Percentiles rank a stretch among this genome's conserved stretches.
Evolutionary conservation across 2,797 vertebrate genomes (phyloP).

Genomic region (Nannoperca obscura): DNA sequence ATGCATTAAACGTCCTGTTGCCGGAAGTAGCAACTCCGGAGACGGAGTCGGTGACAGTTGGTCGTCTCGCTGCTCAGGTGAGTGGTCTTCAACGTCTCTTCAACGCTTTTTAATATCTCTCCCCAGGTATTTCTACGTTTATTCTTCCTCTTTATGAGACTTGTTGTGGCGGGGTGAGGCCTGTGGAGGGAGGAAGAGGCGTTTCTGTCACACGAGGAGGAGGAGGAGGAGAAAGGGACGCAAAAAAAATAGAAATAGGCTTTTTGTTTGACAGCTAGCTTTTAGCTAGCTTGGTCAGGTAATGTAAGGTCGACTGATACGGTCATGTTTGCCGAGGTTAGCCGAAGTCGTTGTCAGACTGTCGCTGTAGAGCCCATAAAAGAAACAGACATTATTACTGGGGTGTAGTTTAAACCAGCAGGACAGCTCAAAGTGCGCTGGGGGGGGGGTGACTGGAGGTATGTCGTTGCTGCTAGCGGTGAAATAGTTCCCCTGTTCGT

Average conservation of each 20-base stretch:
- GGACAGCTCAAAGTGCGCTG: conserved; percentile 56
- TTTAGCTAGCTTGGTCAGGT: conserved; percentile 63
- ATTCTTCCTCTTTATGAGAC: fast-evolving
- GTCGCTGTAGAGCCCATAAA: not conserved
- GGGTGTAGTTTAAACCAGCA: conserved; percentile 32
- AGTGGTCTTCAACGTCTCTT: conserved; percentile 25
- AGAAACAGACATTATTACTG: conserved; percentile 22
- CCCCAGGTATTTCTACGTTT: not conserved
- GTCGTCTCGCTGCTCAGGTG: conserved; percentile 61
- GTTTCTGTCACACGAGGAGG: conserved; percentile 72
- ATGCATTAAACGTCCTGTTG: fast-evolving
- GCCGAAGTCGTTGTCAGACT: not conserved
- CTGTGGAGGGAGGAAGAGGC: conserved; percentile 23
- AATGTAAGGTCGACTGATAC: conserved; percentile 40
- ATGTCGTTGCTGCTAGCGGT: not conserved
- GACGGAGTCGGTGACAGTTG: conserved; percentile 68
- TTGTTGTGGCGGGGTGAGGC: not conserved
- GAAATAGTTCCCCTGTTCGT: conserved; percentile 8
- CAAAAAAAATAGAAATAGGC: conserved; percentile 48
- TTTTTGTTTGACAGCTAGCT: conserved; percentile 77
- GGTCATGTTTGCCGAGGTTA: not conserved
- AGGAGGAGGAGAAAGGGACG: conserved; percentile 35
- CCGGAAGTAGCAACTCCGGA: conserved; percentile 57
- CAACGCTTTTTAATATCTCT: not conserved
- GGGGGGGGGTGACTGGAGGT: not conserved